phyloP scores from a whole-genome alignment of 2,888 invertebrate species.

The Drosophila differens region DNA sequence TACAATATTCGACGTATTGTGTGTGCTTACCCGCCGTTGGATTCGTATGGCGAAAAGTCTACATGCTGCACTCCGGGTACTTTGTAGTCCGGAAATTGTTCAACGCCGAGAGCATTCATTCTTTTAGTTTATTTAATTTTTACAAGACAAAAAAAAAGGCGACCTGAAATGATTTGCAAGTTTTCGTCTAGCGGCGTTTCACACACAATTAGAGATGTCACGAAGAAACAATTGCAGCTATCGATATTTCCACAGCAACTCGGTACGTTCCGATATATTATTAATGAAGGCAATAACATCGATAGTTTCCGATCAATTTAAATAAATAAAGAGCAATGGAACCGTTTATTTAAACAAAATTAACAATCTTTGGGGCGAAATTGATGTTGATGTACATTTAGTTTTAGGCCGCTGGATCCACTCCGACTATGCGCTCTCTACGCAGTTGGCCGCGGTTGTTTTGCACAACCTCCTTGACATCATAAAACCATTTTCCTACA shows the following conservation, averaged over 20 bases:
- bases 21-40: conserved; percentile 90
- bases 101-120: conserved; percentile 74
- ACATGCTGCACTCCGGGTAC: conserved; percentile 85
- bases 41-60: conserved; percentile 89
- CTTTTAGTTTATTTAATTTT: conserved; percentile 38
- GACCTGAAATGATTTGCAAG: conserved; percentile 75
- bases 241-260: conserved; percentile 8
- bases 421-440: conserved; percentile 78
- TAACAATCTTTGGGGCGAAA: conserved; percentile 55
- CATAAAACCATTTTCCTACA: conserved; percentile 89
- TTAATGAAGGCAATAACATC: background rate
- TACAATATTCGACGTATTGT: background rate
- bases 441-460: conserved; percentile 81
- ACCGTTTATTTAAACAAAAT: conserved; percentile 38
- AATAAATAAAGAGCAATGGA: background rate
- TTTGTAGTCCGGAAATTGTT: conserved; percentile 84
- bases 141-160: conserved; percentile 31
- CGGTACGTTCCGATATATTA: background rate
- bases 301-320: background rate
- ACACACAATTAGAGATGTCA: conserved; percentile 64
- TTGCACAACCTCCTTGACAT: conserved; percentile 87
- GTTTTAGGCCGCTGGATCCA: conserved; percentile 51
- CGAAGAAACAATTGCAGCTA: background rate
- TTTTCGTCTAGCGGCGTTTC: conserved; percentile 61
- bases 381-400: conserved; percentile 1